phyloP scores from a whole-genome alignment of 2,888 invertebrate genomes.

The Clanis bilineata region DNA sequence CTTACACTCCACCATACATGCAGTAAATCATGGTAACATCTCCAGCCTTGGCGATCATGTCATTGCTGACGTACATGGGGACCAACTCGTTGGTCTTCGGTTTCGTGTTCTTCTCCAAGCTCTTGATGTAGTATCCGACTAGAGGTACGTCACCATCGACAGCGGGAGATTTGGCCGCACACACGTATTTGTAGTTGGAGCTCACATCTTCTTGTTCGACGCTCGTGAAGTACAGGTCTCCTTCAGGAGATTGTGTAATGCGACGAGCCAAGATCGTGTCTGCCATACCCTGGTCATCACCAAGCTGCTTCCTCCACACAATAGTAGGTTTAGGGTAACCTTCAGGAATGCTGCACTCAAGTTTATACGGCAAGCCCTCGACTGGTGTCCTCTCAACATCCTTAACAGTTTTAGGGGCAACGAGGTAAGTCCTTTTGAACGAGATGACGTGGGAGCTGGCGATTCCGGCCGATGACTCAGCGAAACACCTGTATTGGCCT shows the following conservation, averaged over 20 bases:
- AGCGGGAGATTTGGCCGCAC: conserved; percentile 55
- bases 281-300: conserved; percentile 36
- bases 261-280: conserved; percentile 44
- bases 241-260: conserved; percentile 55
- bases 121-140: conserved; percentile 56
- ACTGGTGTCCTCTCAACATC: conserved; percentile 49
- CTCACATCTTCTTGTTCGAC: conserved; percentile 52
- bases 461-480: conserved; percentile 46
- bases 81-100: conserved; percentile 48
- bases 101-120: conserved; percentile 39
- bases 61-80: conserved; percentile 55
- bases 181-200: conserved; percentile 54
- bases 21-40: conserved; percentile 60
- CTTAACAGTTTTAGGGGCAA: conserved; percentile 34
- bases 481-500: conserved; percentile 61
- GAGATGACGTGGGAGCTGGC: conserved; percentile 51
- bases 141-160: conserved; percentile 43
- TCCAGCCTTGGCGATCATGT: conserved; percentile 50
- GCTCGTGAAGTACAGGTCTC: conserved; percentile 60
- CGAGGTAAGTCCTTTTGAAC: conserved; percentile 48
- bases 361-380: conserved; percentile 55
- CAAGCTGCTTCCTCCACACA: conserved; percentile 51
- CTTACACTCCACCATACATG: conserved; percentile 70
- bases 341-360: conserved; percentile 55
- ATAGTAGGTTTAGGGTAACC: conserved; percentile 61